A percentile compares a stretch with the other conserved stretches of the same genome.
phyloP scores from a whole-genome alignment of 2,797 vertebrate genomes.

The Monodelphis domestica region DNA sequence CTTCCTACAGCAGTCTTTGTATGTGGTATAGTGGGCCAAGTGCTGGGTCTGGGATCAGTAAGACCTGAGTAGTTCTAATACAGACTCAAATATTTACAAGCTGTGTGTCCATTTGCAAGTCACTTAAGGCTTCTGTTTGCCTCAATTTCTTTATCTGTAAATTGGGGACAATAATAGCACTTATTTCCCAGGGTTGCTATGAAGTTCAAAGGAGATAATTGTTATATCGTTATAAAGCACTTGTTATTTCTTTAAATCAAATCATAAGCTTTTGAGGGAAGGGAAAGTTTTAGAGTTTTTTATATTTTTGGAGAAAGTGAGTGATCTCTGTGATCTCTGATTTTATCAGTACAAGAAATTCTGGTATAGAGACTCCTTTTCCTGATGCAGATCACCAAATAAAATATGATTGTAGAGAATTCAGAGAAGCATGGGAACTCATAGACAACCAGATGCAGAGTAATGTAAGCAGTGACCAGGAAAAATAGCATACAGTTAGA shows the following conservation, averaged over 20 bases:
- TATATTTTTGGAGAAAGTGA: neutral
- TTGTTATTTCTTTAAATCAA: neutral
- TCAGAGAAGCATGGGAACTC: neutral
- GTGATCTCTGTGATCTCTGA: neutral
- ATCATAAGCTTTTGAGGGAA: neutral
- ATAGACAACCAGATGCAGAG: neutral
- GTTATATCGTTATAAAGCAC: neutral
- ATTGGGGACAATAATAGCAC: neutral
- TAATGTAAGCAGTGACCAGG: neutral
- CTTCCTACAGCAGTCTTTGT: neutral
- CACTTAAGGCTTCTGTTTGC: too few species aligned
- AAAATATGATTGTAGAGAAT: neutral
- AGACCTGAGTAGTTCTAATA: neutral
- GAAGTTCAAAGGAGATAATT: neutral
- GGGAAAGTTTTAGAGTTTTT: neutral
- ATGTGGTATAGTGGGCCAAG: neutral
- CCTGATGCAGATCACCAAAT: neutral
- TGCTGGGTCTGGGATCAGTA: neutral
- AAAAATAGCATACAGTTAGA: neutral
- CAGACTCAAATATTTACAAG: neutral
- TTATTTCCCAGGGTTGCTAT: neutral
- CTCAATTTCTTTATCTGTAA: neutral
- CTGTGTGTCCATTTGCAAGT: neutral
- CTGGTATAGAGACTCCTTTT: neutral
- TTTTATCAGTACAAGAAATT: neutral